Evolutionary conservation across 2,888 invertebrate genomes (phyloP), one percentile per base, ranked within the genome.

Genomic region (Catocala sponsa): DNA sequence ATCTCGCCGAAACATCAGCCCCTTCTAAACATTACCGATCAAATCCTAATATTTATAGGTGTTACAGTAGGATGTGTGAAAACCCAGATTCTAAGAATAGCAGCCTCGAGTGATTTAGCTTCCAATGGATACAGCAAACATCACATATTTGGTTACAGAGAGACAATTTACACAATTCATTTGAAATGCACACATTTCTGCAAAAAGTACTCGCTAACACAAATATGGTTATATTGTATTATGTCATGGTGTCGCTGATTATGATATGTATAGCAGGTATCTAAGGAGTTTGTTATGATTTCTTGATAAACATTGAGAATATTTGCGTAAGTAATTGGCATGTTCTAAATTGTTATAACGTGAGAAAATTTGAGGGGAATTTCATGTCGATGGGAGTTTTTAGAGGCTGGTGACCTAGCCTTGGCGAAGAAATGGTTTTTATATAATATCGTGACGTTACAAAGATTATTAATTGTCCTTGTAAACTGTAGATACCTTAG

Each of bases 71-170:
- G 74, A 74, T 72, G 70, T 68, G 59, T 64, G 63, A 68, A 70
- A 79, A 77, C 57, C 59, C 64, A 56, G 63, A 65, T 90, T 90
- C 91, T 76, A 73, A 86, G 90, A 90, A 91, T 85, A 82, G 77
- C 65, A 72, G 68, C 66, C 76, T 73, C 63, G n/a, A 53, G 68
- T 65, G 72, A 69, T 72, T 78, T 74, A 76, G 64, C 65, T 58
- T 72, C 74, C 71, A 85, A 86, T 83, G 79, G 80, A 68, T 79
- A 82, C 73, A 62, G 75, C 72, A 85, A 87, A 87, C 68, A 81
- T 68, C 72, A 80, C 74, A 72, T 59, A 76, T 78, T 70, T 78
- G 76, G 76, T 79, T 80, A 74, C 83, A 79, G 72, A 69, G 75
- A 76, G 76, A 80, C 64, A 82, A 84, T 86, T 84, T 80, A 81